Conservation (phyloP, 37 sponge, comb jelly and placozoan genomes). For the Geodia barretti region DNA sequence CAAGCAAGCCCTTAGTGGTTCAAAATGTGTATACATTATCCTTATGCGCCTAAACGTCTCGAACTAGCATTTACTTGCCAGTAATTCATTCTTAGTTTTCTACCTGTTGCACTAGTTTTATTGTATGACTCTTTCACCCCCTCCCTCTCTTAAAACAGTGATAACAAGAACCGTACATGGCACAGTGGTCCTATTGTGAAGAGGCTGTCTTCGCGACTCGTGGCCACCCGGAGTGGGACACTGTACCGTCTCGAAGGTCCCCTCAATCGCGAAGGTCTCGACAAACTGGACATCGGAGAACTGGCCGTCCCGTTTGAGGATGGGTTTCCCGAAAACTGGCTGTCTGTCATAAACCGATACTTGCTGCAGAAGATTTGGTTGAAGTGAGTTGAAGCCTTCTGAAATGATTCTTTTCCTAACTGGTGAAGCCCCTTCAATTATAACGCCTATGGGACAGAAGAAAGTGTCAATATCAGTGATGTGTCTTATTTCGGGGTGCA, state of each 20-base stretch:
- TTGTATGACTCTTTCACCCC: background rate
- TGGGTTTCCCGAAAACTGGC: conserved; percentile 52
- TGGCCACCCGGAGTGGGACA: conserved; percentile 34
- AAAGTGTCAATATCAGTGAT: no score
- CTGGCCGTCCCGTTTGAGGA: conserved; percentile 10
- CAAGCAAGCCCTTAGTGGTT: no score
- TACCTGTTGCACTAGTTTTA: no score
- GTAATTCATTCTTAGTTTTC: no score
- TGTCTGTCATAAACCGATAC: background rate
- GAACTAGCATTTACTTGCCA: no score
- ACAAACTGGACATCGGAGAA: background rate
- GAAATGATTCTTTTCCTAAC: no score
- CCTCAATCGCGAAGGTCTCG: background rate
- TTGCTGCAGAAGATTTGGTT: background rate
- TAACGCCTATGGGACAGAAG: no score
- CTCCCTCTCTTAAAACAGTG: background rate
- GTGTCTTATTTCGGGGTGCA: no score
- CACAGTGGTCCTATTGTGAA: conserved; percentile 60
- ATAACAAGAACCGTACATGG: conserved; percentile 19
- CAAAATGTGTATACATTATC: no score
- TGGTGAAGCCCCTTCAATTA: no score
- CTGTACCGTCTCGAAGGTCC: conserved; percentile 39
- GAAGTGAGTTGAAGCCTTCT: no score
- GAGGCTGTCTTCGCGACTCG: background rate
- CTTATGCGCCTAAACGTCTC: no score